Evolutionary conservation across 2,113 vertebrate species (phyloP).

Genomic region (Podarcis cretensis): DNA sequence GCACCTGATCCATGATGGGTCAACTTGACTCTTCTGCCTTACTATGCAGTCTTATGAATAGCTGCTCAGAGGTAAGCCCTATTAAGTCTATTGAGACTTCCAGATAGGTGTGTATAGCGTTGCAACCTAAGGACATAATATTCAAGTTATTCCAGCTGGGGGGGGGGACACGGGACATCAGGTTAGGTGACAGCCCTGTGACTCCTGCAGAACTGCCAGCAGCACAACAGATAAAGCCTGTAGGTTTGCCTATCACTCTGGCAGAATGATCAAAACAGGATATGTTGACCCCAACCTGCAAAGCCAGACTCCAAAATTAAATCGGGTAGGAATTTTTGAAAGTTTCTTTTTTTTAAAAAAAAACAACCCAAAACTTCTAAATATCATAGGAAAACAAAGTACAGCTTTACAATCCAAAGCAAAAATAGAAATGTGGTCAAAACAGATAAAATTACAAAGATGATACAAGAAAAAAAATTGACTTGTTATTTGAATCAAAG

Average conservation of each 20-base stretch:
- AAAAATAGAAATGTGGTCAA: no score
- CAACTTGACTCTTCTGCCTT: neutral
- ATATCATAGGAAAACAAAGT: no score
- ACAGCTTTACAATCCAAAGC: no score
- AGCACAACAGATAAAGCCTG: neutral
- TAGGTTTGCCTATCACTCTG: neutral
- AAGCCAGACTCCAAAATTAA: no score
- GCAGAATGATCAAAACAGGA: neutral
- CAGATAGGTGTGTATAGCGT: neutral
- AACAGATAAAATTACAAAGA: no score
- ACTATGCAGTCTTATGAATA: neutral
- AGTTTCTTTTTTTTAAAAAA: no score
- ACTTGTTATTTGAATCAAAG: no score
- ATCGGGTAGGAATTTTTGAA: no score
- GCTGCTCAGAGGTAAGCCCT: neutral
- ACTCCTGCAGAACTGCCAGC: neutral
- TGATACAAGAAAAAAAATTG: no score
- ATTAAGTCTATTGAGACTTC: neutral
- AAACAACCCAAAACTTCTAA: no score
- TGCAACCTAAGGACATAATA: neutral
- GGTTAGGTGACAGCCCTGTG: neutral
- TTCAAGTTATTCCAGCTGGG: no score
- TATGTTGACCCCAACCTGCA: neutral
- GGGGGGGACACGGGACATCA: neutral
- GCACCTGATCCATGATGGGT: neutral